Percentiles rank a stretch among this genome's conserved stretches.
These are phyloP conservation scores for Apamea monoglypha DNA, from an alignment of 2,888 invertebrate species.

Conservation along the genomic window DNA sequence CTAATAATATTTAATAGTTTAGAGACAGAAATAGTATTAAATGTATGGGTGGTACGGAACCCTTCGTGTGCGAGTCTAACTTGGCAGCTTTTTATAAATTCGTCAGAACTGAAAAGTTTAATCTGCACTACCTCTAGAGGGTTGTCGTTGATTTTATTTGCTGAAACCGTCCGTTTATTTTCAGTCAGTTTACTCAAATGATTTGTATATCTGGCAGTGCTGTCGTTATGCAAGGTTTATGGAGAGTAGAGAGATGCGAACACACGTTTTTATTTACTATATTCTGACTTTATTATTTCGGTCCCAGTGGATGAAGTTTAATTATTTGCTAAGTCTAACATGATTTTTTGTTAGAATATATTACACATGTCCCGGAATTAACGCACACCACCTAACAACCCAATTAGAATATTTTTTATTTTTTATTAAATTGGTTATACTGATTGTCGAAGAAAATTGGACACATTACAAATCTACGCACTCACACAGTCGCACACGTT, in stretches of 20 bases:
- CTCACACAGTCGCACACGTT: too few species aligned
- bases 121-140: conserved; percentile 26
- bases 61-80: not conserved
- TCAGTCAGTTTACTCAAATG: not conserved
- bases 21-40: too few species aligned
- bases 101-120: conserved; percentile 38
- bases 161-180: conserved; percentile 13
- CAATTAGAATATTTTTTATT: too few species aligned
- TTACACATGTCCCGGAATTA: too few species aligned
- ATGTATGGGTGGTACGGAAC: not conserved
- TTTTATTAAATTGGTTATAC: too few species aligned
- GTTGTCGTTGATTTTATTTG: conserved; percentile 29
- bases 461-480: too few species aligned
- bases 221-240: not conserved
- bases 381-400: too few species aligned
- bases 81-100: conserved; percentile 2
- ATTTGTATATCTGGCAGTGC: not conserved
- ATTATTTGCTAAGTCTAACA: not conserved
- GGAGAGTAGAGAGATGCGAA: not conserved
- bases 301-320: not conserved
- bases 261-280: not conserved
- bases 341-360: too few species aligned
- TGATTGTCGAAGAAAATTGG: too few species aligned
- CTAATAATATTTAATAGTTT: too few species aligned
- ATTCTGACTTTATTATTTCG: not conserved